phyloP scores from a whole-genome alignment of 2,888 invertebrate genomes.

The Myathropa florea region DNA sequence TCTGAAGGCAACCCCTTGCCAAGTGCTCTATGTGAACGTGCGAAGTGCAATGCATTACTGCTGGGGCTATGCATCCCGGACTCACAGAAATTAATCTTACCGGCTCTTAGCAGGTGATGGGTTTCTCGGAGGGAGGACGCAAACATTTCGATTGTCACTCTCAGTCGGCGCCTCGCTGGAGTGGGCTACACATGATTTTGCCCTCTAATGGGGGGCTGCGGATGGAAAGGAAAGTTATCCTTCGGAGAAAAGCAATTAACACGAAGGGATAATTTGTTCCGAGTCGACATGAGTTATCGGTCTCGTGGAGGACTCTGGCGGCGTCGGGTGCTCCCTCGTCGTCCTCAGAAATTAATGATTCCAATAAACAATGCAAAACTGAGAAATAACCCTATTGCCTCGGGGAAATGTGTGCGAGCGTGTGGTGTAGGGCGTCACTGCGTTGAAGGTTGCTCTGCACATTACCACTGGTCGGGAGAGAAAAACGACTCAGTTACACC shows the following conservation, averaged over 20 bases:
- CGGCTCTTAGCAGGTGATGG: slow-evolving; percentile 5
- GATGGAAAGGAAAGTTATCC: slow-evolving; percentile 50
- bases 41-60: slow-evolving; percentile 56
- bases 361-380: slow-evolving; percentile 56
- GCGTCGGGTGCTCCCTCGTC: slow-evolving; percentile 7
- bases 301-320: background rate
- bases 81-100: slow-evolving; percentile 45
- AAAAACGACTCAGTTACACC: background rate
- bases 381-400: slow-evolving; percentile 3
- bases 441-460: background rate
- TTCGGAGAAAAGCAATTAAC: slow-evolving; percentile 67
- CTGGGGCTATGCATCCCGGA: slow-evolving; percentile 49
- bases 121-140: background rate
- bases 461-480: background rate
- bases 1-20: slow-evolving; percentile 37
- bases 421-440: too few species aligned
- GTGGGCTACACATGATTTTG: background rate
- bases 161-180: background rate
- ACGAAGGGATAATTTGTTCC: slow-evolving; percentile 65
- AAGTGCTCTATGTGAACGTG: slow-evolving; percentile 46
- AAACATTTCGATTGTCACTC: slow-evolving; percentile 19
- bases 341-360: slow-evolving; percentile 60
- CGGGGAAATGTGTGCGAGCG: background rate
- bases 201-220: background rate
- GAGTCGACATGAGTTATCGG: slow-evolving; percentile 64